Base-by-base conservation (phyloP, 2,888 invertebrate species). In the Platypus cylindrus region DNA sequence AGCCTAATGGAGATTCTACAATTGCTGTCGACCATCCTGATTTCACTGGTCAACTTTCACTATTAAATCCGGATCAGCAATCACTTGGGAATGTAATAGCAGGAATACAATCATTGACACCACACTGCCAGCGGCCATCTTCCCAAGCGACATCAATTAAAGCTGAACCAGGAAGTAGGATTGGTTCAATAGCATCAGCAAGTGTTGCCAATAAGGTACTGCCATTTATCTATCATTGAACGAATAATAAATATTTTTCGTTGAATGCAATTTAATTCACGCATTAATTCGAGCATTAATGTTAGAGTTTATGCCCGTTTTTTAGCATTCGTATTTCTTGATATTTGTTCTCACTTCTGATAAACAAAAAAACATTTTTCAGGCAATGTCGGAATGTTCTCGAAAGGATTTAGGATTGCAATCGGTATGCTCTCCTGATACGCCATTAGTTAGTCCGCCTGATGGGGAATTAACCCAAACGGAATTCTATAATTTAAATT, bases 361-460 rank as follows among this genome's bases (percentile, higher is more conserved):
- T n/a, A n/a, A n/a, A n/a, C n/a, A n/a, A n/a, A n/a, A n/a, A n/a
- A n/a, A n/a, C n/a, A n/a, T 29, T 41, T 39, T 40, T 37, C 52
- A 68, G 65, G 68, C 68, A 3, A 60, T 70, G 50, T 71, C 73
- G 15, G 71, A 73, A 48, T 64, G 67, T 36, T 72, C 71, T 1
- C 71, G 71, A 48, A 72, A 70, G 54, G 71, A 63, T 43, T 49
- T 64, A 38, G 68, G 60, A 37, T 50, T 64, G 34, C 59, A 56
- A 44, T 62, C 63, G 17, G 58, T 62, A 36, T 63, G 60, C 49
- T 63, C 63, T 3, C 60, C 64, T 8, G 64, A 60, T 45, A 65
- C 66, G 26, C 62, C 66, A 8, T 50, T 63, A 18, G 60, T 61
- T 40, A 60, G 59, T 50, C 55, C 57, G 22, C 57, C 57, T 3